These are phyloP conservation scores for Tetramorium parvispinum DNA, from an alignment of 1,140 invertebrate species.

Conservation along the genomic window DNA sequence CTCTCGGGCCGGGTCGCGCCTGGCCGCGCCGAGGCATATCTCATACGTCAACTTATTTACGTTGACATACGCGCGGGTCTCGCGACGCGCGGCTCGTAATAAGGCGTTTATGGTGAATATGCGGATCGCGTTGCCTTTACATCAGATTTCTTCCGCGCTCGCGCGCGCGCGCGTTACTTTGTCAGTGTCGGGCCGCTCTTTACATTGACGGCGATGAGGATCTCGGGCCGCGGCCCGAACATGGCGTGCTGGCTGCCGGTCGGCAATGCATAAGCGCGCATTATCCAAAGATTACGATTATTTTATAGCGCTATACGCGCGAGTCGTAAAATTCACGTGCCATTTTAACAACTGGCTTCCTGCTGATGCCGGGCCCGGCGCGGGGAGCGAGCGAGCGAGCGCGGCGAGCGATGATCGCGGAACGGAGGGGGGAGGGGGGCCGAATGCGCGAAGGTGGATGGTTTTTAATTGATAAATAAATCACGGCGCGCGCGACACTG, in stretches of 20 bases:
- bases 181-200: constrained; percentile 57
- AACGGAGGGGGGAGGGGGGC: not conserved
- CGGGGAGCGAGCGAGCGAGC: constrained; percentile 1
- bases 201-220: constrained; percentile 28
- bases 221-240: constrained; percentile 5
- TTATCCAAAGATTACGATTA: constrained; percentile 77
- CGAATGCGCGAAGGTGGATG: constrained; percentile 12
- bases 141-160: constrained; percentile 58
- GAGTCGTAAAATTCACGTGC: constrained; percentile 75
- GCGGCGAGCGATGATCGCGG: constrained; percentile 49
- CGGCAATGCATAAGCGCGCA: constrained; percentile 73
- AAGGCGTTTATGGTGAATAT: constrained; percentile 65
- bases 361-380: constrained; percentile 60
- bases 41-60: constrained; percentile 62
- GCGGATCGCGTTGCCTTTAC: constrained; percentile 56
- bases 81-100: constrained; percentile 34
- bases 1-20: not conserved
- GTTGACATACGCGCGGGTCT: constrained; percentile 45
- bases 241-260: constrained; percentile 67
- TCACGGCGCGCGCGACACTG: constrained; percentile 47
- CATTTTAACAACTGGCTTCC: constrained; percentile 77
- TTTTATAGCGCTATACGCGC: constrained; percentile 74
- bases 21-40: not conserved
- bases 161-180: constrained; percentile 57
- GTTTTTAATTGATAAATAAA: constrained; percentile 76